A percentile compares a stretch with the other conserved stretches of the same genome.
phyloP scores from a whole-genome alignment of 1,140 invertebrate species.

The Euura lappo region DNA sequence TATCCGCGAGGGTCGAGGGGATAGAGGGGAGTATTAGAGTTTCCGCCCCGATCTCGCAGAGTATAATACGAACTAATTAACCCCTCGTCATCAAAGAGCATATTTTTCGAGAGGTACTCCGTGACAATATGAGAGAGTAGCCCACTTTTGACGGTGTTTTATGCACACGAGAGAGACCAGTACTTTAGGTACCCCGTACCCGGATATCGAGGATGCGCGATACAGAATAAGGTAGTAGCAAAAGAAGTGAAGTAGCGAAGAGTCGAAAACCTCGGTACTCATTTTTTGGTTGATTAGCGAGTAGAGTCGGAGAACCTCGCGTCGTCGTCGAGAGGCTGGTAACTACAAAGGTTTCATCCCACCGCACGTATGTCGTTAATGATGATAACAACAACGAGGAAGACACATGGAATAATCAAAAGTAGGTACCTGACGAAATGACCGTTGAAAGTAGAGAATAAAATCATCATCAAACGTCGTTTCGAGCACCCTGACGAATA shows the following conservation, averaged over 20 bases:
- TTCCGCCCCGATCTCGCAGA: constrained; percentile 37
- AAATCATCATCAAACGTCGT: no score
- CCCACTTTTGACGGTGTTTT: constrained; percentile 44
- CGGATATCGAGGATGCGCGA: no score
- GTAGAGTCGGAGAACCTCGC: no score
- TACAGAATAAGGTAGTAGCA: no score
- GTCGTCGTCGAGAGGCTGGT: no score
- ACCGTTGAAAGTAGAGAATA: background rate
- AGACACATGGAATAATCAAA: background rate
- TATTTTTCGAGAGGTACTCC: constrained; percentile 24
- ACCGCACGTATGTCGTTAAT: no score
- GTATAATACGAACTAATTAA: constrained; percentile 53
- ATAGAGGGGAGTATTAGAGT: no score
- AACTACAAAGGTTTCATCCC: no score
- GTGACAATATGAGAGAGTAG: constrained; percentile 38
- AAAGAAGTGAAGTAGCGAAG: constrained; percentile 13
- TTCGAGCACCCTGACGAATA: no score
- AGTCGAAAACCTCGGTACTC: constrained; percentile 20
- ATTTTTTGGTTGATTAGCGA: constrained; percentile 45
- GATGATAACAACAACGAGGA: no score
- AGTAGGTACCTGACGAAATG: background rate
- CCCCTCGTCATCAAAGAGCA: constrained; percentile 45
- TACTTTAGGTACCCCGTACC: background rate
- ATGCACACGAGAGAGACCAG: constrained; percentile 42
- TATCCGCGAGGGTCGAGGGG: no score